A percentile compares a stretch with the other conserved stretches of the same genome.
These are phyloP conservation scores for Gymnothorax javanicus DNA, from an alignment of 2,797 vertebrate genomes.

Conservation along the genomic window DNA sequence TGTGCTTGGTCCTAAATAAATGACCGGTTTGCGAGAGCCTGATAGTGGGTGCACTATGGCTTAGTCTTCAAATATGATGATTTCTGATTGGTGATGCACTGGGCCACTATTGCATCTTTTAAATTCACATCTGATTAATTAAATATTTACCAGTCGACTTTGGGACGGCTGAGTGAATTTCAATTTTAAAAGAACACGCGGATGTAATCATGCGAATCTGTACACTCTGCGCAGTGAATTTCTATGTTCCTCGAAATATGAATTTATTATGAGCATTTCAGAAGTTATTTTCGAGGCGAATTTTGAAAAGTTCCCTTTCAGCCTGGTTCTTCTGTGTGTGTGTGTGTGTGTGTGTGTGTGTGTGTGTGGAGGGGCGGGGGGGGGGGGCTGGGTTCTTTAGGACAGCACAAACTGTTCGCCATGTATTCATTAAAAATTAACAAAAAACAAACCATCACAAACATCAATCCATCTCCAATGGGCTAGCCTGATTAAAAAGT, in stretches of 20 bases:
- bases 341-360: no score
- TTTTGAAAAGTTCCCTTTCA: constrained; percentile 27
- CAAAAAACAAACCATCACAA: neutral
- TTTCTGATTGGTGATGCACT: constrained; percentile 33
- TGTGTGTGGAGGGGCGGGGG: no score
- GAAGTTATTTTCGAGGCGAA: constrained; percentile 21
- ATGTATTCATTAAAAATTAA: neutral
- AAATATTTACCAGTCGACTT: constrained; percentile 53
- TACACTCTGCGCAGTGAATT: constrained; percentile 44
- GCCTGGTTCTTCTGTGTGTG: constrained; percentile 1
- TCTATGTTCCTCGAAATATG: constrained; percentile 32
- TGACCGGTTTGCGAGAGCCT: neutral
- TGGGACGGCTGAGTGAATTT: constrained; percentile 57
- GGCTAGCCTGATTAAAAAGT: no score
- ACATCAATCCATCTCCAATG: neutral
- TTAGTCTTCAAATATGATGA: constrained; percentile 20
- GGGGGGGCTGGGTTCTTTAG: neutral
- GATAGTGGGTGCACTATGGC: neutral
- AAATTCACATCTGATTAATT: constrained; percentile 53
- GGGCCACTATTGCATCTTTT: constrained; percentile 40
- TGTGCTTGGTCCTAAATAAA: neutral
- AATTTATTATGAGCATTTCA: constrained; percentile 42
- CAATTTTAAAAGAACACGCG: constrained; percentile 60
- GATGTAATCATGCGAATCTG: constrained; percentile 51
- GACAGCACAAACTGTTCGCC: neutral